phyloP scores from a whole-genome alignment of 2,797 vertebrate genomes.

The Anabas testudineus region DNA sequence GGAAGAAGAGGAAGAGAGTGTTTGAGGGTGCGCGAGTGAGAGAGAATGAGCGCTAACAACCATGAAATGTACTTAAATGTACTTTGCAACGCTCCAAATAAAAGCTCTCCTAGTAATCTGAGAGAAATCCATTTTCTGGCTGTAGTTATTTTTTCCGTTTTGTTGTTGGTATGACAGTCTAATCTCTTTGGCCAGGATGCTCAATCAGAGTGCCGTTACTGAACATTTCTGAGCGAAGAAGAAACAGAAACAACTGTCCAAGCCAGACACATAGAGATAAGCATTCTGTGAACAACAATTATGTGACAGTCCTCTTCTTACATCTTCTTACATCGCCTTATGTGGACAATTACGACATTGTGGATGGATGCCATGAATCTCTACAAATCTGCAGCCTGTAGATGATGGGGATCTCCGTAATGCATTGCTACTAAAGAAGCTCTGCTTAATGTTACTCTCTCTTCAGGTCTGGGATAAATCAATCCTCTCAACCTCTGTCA shows the following conservation, averaged over 20 bases:
- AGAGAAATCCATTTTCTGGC: conserved; percentile 70
- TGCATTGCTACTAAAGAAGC: background rate
- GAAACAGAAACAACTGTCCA: conserved; percentile 44
- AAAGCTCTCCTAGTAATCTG: conserved; percentile 75
- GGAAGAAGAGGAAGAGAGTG: conserved; percentile 21
- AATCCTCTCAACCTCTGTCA: conserved; percentile 2
- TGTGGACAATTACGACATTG: conserved; percentile 11
- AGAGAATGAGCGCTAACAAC: conserved; percentile 54
- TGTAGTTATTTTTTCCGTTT: conserved; percentile 38
- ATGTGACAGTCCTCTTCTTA: conserved; percentile 53
- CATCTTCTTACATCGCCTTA: conserved; percentile 63
- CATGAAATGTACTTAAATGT: conserved; percentile 80
- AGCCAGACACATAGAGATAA: conserved; percentile 41
- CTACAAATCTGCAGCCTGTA: conserved; percentile 14
- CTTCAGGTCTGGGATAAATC: conserved; percentile 23
- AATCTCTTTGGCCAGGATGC: conserved; percentile 55
- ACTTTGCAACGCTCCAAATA: conserved; percentile 79
- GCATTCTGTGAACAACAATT: conserved; percentile 39
- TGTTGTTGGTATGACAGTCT: conserved; percentile 41
- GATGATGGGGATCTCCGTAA: background rate
- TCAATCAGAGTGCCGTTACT: conserved; percentile 47
- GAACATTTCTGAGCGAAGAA: conserved; percentile 35
- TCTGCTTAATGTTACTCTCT: conserved; percentile 11
- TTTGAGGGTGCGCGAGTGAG: conserved; percentile 39
- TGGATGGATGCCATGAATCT: conserved; percentile 13